These are phyloP conservation scores for Pelagia noctiluca DNA, from an alignment of 30 jellyfish, hydroid and myxozoan genomes.

Conservation along the genomic window DNA sequence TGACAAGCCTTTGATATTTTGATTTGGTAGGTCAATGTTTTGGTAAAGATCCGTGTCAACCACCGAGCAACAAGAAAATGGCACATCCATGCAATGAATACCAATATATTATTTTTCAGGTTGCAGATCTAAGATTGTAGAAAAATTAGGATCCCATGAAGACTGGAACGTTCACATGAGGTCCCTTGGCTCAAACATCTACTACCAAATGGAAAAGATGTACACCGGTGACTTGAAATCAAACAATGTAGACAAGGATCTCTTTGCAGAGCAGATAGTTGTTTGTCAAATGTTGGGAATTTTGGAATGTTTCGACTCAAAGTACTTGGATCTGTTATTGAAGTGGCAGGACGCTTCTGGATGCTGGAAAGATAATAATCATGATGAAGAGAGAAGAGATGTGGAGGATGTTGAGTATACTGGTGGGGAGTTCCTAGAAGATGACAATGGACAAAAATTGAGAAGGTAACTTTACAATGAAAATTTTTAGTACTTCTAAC, in stretches of 20 bases:
- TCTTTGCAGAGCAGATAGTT: slow-evolving; percentile 62
- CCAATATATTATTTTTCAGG: slow-evolving; percentile 15
- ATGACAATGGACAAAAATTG: too few relatives aligned
- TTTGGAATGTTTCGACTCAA: slow-evolving; percentile 50
- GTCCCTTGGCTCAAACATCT: slow-evolving; percentile 56
- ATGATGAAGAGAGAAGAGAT: slow-evolving; percentile 23
- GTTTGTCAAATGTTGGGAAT: slow-evolving; percentile 77
- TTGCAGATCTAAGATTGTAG: slow-evolving; percentile 41
- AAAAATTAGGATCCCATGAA: slow-evolving; percentile 54
- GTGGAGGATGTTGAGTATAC: background rate
- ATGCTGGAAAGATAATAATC: slow-evolving; percentile 61
- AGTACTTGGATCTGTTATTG: slow-evolving; percentile 23
- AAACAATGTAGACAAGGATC: slow-evolving; percentile 55
- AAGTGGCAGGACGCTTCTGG: slow-evolving; percentile 60
- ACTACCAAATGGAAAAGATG: slow-evolving; percentile 37
- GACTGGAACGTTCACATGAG: slow-evolving; percentile 25
- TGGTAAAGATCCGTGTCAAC: too few relatives aligned
- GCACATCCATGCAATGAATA: too few relatives aligned
- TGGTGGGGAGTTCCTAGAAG: background rate
- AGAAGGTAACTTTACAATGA: too few relatives aligned
- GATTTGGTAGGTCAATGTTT: too few relatives aligned
- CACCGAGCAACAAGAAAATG: too few relatives aligned
- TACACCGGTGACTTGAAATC: background rate
- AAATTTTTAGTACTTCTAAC: too few relatives aligned
- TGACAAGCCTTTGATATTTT: too few relatives aligned